A percentile compares a stretch with the other conserved stretches of the same genome.
phyloP scores from a whole-genome alignment of 92 coral and sea anemone genomes.

The Heliopora coerulea region DNA sequence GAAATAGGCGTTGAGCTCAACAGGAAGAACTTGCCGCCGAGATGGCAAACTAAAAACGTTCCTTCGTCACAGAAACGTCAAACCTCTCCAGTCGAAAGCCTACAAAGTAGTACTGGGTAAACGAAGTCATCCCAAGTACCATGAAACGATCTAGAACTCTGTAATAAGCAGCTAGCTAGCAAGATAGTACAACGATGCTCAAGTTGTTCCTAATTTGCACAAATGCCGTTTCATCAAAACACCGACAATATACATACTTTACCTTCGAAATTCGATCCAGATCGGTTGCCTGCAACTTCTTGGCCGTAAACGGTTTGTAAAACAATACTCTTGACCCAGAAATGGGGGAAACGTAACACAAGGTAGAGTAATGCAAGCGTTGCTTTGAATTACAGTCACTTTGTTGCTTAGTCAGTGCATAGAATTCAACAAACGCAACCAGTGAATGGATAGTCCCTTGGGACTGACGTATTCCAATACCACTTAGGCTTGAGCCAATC shows the following conservation, averaged over 20 bases:
- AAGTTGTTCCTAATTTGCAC: conserved; percentile 35
- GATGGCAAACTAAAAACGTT: conserved; percentile 9
- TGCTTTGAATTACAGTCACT: conserved; percentile 4
- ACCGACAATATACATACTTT: conserved; percentile 14
- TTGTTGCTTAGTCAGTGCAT: conserved; percentile 42
- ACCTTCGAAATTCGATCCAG: conserved; percentile 25
- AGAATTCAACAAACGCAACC: conserved; percentile 43
- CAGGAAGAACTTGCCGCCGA: conserved; percentile 40
- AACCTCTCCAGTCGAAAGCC: conserved; percentile 15
- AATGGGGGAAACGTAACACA: not conserved
- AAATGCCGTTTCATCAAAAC: conserved; percentile 20
- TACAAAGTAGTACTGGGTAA: not conserved
- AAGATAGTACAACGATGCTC: not conserved
- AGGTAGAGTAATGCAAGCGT: conserved; percentile 14
- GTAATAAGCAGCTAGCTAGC: not conserved
- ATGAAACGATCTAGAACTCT: not conserved
- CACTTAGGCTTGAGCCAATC: conserved; percentile 32
- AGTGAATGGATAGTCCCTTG: conserved; percentile 38
- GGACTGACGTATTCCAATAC: conserved; percentile 20
- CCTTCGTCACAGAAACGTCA: not conserved
- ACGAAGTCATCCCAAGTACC: not conserved
- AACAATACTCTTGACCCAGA: not conserved
- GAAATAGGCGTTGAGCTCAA: not conserved
- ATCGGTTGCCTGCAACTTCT: not conserved
- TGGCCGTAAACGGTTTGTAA: not conserved